Conservation (phyloP, 2,113 vertebrate species). For the Pteropus alecto region DNA sequence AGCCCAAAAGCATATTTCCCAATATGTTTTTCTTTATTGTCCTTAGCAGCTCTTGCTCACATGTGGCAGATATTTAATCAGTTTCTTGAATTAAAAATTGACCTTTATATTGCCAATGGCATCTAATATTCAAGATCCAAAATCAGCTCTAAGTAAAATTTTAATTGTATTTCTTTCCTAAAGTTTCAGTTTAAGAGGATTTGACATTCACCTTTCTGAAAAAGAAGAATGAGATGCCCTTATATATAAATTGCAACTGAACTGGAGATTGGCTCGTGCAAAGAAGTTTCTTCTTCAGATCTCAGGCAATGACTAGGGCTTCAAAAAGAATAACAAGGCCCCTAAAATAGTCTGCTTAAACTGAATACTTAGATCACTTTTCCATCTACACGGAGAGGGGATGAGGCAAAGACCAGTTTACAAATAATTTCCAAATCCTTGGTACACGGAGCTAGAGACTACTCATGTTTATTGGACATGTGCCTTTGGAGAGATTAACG, state of each 20-base stretch:
- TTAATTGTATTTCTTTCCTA: not conserved
- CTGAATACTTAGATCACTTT: not conserved
- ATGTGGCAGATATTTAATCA: not conserved
- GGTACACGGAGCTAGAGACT: not conserved
- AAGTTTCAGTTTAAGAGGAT: conserved; percentile 2
- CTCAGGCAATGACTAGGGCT: not conserved
- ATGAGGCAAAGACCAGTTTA: not conserved
- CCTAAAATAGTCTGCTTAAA: not conserved
- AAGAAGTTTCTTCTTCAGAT: not conserved
- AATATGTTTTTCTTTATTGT: not conserved
- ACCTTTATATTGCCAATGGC: not conserved
- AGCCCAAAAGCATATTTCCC: not conserved
- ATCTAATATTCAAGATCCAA: not conserved
- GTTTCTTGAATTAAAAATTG: conserved; percentile 9
- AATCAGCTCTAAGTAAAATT: conserved; percentile 9
- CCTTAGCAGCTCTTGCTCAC: not conserved
- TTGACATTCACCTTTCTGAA: not conserved
- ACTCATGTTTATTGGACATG: not conserved
- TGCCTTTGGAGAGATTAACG: not conserved
- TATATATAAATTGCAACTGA: not conserved
- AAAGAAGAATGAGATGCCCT: not conserved
- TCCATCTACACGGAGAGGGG: not conserved
- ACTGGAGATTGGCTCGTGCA: not conserved
- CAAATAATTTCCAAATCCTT: not conserved
- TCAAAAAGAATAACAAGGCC: not conserved